Conservation (phyloP, 2,888 invertebrate genomes). For the Orthonychiurus folsomi region DNA sequence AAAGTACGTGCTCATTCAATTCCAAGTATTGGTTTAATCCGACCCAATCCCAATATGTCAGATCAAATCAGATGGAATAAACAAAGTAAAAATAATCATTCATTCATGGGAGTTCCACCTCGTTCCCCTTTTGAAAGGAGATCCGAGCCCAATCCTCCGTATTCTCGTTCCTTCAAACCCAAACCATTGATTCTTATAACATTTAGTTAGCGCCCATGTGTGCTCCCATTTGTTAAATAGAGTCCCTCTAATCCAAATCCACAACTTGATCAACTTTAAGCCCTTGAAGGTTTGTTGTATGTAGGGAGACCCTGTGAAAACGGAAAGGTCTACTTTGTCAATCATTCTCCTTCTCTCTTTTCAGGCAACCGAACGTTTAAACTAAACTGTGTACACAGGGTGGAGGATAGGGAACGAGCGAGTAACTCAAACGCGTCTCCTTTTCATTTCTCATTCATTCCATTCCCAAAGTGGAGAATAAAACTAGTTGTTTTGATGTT, state of each 20-base stretch:
- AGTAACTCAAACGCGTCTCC: not conserved
- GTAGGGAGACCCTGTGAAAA: not conserved
- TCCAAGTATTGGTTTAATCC: slow-evolving; percentile 2
- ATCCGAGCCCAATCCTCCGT: not conserved
- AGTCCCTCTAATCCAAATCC: slow-evolving; percentile 11
- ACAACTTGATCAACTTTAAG: slow-evolving; percentile 6
- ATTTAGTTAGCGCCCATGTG: slow-evolving; percentile 15
- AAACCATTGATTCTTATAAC: slow-evolving; percentile 6
- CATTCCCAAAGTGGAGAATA: not conserved
- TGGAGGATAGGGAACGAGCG: not conserved
- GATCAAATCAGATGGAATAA: slow-evolving; percentile 10
- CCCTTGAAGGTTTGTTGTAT: not conserved
- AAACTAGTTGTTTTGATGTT: not conserved
- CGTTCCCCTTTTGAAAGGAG: slow-evolving; percentile 1
- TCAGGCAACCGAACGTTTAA: not conserved
- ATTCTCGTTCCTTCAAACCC: not conserved
- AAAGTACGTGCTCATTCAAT: too few relatives aligned
- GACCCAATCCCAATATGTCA: slow-evolving; percentile 7
- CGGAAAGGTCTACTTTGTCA: not conserved
- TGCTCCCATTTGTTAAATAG: slow-evolving; percentile 6
- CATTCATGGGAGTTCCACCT: slow-evolving; percentile 12
- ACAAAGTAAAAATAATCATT: slow-evolving; percentile 15
- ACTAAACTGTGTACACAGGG: not conserved
- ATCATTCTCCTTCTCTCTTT: not conserved
- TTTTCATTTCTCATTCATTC: not conserved